Evolutionary conservation across 2,888 invertebrate species (phyloP).

Genomic region (Desoria tigrina): DNA sequence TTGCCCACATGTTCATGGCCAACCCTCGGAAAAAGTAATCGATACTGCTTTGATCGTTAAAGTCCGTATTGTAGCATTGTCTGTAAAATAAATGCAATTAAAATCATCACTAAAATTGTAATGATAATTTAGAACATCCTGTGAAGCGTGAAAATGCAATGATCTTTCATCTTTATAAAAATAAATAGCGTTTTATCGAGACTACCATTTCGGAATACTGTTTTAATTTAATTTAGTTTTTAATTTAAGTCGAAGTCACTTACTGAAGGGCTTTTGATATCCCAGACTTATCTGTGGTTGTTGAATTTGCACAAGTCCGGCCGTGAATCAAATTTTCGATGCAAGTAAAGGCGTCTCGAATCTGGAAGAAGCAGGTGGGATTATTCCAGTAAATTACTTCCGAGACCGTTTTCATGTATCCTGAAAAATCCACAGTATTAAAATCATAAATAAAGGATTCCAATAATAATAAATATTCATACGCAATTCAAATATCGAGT

Average conservation of each 20-base stretch:
- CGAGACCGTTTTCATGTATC: conserved; percentile 28
- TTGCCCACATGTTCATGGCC: conserved; percentile 22
- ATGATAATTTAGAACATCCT: too few relatives aligned
- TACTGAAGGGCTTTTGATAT: too few relatives aligned
- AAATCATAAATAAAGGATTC: too few relatives aligned
- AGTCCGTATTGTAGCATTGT: conserved; percentile 22
- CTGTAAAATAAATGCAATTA: conserved; percentile 15
- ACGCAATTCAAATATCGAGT: too few relatives aligned
- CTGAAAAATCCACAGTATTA: conserved; percentile 9
- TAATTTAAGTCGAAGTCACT: too few relatives aligned
- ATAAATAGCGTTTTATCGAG: too few relatives aligned
- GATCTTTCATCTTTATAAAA: too few relatives aligned
- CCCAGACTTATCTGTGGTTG: background rate
- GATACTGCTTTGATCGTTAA: conserved; percentile 8
- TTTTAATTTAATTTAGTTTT: too few relatives aligned
- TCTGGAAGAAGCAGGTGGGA: conserved; percentile 13
- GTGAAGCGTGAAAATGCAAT: too few relatives aligned
- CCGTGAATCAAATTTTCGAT: conserved; percentile 30
- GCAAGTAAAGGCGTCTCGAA: conserved; percentile 29
- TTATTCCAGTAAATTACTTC: conserved; percentile 28
- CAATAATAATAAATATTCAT: too few relatives aligned
- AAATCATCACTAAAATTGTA: too few relatives aligned
- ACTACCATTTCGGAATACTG: too few relatives aligned
- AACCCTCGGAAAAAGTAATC: conserved; percentile 23
- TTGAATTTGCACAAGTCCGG: conserved; percentile 18